Evolutionary conservation across 2,113 vertebrate species (phyloP), one percentile per base, ranked within the genome.

Genomic region (Ailurus styani): DNA sequence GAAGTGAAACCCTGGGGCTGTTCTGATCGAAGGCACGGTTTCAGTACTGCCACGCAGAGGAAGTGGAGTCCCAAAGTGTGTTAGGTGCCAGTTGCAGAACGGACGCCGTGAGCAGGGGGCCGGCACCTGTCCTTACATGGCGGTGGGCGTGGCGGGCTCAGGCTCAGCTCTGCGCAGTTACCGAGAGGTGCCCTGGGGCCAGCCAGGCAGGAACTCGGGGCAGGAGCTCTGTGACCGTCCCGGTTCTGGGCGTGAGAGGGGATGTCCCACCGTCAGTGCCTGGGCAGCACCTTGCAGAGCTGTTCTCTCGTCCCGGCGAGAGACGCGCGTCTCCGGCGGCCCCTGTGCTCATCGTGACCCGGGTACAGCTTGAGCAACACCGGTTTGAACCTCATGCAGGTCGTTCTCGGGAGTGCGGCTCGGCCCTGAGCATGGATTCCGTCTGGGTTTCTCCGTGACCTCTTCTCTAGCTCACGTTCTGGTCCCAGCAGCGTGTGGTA

Each of bases 21-120:
- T 17, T n/a, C 27, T 4, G 50, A 8, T 13, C 2, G 14, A 9
- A 27, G 78, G 37, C 29, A 2, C 2, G 0, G 7, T 23, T 37
- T 40, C 68, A 17, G 47, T 6, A 7, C 25, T 1, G 25, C 15
- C 27, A 6, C n/a, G 7, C n/a, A 2, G 5, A 54, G 77, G 62
- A 37, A 2, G 23, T 1, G 40, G 6, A 14, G 60, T 17, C 27
- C 3, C 5, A 2, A 14, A 21, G 10, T 5, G 6, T 3, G 3
- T 20, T 5, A 6, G 27, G 27, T 1, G 17, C 37, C 3, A 4
- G 40, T 7, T 42, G 15, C 3, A 0, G 52, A 7, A 17, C 0
- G 1, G 11, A 7, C 52, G 3, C 14, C 0, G 7, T 0, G 2
- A n/a, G 2, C 1, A n/a, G n/a, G 2, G 66, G 73, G 50, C 29